Conservation (phyloP, 2,888 invertebrate genomes). For the Dorcus parallelipipedus region DNA sequence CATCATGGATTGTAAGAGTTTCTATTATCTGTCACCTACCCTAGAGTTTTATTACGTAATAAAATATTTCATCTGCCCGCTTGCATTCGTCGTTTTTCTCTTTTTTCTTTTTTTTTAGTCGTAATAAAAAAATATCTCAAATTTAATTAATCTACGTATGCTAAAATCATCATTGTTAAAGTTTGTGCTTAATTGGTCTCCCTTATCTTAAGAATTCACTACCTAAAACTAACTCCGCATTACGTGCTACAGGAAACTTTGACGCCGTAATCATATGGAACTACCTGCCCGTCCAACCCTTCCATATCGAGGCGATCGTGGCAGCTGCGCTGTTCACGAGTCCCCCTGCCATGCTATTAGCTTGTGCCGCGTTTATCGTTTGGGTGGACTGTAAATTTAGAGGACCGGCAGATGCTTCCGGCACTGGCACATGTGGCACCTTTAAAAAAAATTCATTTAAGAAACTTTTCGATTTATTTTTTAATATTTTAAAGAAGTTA, state of each 20-base stretch:
- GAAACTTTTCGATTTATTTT: background rate
- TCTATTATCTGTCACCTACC: background rate
- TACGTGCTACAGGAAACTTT: too few relatives aligned
- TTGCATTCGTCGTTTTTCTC: too few relatives aligned
- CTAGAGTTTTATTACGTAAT: too few relatives aligned
- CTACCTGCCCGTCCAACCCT: constrained; percentile 61
- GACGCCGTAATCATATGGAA: constrained; percentile 11
- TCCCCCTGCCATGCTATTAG: constrained; percentile 64
- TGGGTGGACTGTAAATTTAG: constrained; percentile 38
- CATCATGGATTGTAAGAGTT: background rate
- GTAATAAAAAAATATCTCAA: background rate
- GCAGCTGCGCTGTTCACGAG: constrained; percentile 80
- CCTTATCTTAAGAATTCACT: background rate
- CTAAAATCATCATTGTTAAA: background rate
- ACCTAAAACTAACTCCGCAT: background rate
- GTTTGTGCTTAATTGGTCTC: constrained; percentile 1
- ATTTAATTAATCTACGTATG: background rate
- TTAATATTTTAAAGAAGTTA: too few relatives aligned
- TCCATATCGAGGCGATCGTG: constrained; percentile 77
- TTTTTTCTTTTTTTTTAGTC: too few relatives aligned
- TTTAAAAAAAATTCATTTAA: constrained; percentile 26
- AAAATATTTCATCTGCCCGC: too few relatives aligned
- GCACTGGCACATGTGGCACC: constrained; percentile 57
- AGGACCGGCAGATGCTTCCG: constrained; percentile 46
- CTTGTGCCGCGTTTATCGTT: constrained; percentile 40